Evolutionary conservation across 2,888 invertebrate genomes (phyloP), one percentile per base, ranked within the genome.

Genomic region (Drosophila borealis): DNA sequence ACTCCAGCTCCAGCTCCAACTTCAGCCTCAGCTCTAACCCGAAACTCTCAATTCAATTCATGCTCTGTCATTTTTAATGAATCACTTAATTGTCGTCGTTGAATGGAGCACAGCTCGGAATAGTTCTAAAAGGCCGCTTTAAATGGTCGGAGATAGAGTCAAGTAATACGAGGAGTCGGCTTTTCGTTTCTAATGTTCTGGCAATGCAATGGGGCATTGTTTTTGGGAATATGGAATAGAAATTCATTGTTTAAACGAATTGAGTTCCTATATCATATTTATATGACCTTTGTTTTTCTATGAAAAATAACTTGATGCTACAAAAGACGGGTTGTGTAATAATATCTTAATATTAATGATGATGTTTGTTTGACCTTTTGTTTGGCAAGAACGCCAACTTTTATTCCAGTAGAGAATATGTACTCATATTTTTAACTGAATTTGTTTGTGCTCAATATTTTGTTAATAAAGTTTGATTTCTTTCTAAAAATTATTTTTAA

Each of bases 1-100:
- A 63, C 56, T 48, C 14, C 46, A 45, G 49, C 53, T 65, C 41
- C 65, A 49, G 46, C 37, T 42, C 4, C 49, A 53, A 3, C 41
- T 42, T 17, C 55, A 65, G 61, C 59, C 39, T 10, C 34, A 53
- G 10, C 61, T 62, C 51, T 44, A 62, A 59, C 67, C 49, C 65
- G 36, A 70, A 78, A 75, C 81, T 78, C 86, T 82, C 77, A 71
- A 86, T 88, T 88, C 71, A 83, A 88, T 86, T 88, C 80, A 77
- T 82, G 81, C 87, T 89, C 77, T 89, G 89, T 89, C 85, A 84
- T 81, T 87, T 86, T 89, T 89, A 87, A 87, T 87, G 89, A 87
- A 89, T 87, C 86, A 80, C 89, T 87, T 87, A 87, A 87, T 87
- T 87, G 86, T 84, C 73, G 74, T 89, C 63, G 44, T 67, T 68